Conservation (phyloP, 2,888 invertebrate genomes). For the Pandemis heparana region DNA sequence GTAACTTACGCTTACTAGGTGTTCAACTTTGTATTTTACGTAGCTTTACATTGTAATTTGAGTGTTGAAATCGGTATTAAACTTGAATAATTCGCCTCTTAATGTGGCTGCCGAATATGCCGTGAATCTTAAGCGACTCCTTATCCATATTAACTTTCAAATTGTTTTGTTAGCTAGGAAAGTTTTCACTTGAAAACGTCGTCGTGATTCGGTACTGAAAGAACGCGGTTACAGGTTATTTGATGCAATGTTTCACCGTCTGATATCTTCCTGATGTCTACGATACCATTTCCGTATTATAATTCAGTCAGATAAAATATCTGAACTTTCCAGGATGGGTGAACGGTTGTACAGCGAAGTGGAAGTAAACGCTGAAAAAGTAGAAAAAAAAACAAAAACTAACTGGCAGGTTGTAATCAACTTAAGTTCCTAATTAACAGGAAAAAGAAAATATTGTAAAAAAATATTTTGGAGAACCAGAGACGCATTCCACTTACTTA, state of each 20-base stretch:
- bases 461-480: too few relatives aligned
- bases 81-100: slow-evolving; percentile 12
- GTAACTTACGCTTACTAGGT: background rate
- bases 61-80: slow-evolving; percentile 19
- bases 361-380: too few relatives aligned
- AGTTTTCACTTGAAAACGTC: slow-evolving; percentile 55
- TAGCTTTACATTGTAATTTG: background rate
- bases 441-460: too few relatives aligned
- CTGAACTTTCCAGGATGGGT: too few relatives aligned
- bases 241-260: background rate
- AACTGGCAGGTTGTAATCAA: too few relatives aligned
- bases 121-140: slow-evolving; percentile 32
- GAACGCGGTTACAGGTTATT: slow-evolving; percentile 41
- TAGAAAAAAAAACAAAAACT: too few relatives aligned
- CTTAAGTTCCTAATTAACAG: too few relatives aligned
- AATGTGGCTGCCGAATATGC: background rate
- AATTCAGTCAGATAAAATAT: too few relatives aligned
- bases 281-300: too few relatives aligned
- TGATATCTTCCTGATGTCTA: background rate
- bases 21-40: background rate
- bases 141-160: slow-evolving; percentile 53
- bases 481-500: too few relatives aligned
- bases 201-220: slow-evolving; percentile 46
- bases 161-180: slow-evolving; percentile 54
- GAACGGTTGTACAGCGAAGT: too few relatives aligned